Evolutionary conservation across 2,113 vertebrate species (phyloP), one percentile per base, ranked within the genome.

Genomic region (Onychostoma macrolepis): DNA sequence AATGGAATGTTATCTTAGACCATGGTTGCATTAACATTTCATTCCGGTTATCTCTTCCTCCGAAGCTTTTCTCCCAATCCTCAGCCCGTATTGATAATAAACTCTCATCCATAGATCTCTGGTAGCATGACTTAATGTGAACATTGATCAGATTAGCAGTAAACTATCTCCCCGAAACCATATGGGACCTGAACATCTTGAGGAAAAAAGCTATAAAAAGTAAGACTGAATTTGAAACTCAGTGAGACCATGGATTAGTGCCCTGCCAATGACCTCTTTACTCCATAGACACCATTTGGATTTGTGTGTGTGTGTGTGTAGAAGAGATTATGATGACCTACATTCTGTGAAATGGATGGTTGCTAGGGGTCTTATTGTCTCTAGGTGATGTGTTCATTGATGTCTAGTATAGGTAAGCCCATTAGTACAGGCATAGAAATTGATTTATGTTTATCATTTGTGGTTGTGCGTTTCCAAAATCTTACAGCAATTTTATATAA

Each of bases 221-320:
- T 56, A 85, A 93, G 92, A 94, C 94, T 93, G 93, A 94, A 94
- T 95, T 94, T 92, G 90, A 94, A 94, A 95, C 93, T 94, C 90
- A 85, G 91, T 93, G 88, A 94, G 93, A 94, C 92, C 88, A 86
- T 87, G 93, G 94, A 94, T 95, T 95, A 94, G 84, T 86, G 89
- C 90, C 91, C 89, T 91, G 86, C 90, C 90, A 38, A 33, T 91
- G 89, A 94, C 88, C 91, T 92, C 87, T 91, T 91, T 91, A 91
- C 90, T 91, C 92, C 91, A 92, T 91, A 93, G 92, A 94, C 91
- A 90, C 92, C 84, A 78, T 92, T 89, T 85, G 91, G 91, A 93
- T 93, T 92, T 89, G 90, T 92, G 92, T 90, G 12, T 38, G 61
- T 63, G 50, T 75, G 10, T 53, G 67, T 88, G 43, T 86, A 21